phyloP scores from a whole-genome alignment of 2,888 invertebrate species.

The Pseudeuparius sepicola region DNA sequence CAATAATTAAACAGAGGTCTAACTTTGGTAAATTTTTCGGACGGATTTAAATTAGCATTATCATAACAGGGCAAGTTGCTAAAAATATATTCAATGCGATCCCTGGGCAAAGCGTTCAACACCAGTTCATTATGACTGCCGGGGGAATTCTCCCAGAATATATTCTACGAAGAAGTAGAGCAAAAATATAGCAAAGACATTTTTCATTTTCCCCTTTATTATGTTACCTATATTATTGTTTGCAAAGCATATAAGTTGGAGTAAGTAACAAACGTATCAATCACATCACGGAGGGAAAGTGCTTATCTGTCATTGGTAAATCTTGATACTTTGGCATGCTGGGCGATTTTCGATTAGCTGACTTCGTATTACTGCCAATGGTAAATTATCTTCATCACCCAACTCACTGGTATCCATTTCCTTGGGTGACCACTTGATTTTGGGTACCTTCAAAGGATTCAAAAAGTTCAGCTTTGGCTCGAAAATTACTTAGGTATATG shows the following conservation, averaged over 20 bases:
- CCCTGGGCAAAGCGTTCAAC: not conserved
- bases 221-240: too few species aligned
- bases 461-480: slow-evolving; percentile 1
- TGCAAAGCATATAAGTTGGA: too few species aligned
- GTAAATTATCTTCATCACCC: not conserved
- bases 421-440: too few species aligned
- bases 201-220: too few species aligned
- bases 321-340: not conserved
- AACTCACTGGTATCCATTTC: not conserved
- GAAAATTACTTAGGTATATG: too few species aligned
- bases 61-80: slow-evolving; percentile 5
- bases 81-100: slow-evolving; percentile 3
- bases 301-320: not conserved
- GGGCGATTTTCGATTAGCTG: not conserved
- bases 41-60: slow-evolving; percentile 1
- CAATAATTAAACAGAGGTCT: too few species aligned
- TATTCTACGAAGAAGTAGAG: slow-evolving; percentile 2
- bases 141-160: slow-evolving; percentile 3
- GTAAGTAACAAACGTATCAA: too few species aligned
- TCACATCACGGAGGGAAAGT: not conserved
- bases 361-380: not conserved
- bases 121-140: slow-evolving; percentile 2
- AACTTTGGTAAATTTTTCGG: slow-evolving; percentile 5
- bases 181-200: too few species aligned
- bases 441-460: too few species aligned